These are phyloP conservation scores for Tyto alba DNA, from an alignment of 2,113 vertebrate genomes.

Conservation along the genomic window DNA sequence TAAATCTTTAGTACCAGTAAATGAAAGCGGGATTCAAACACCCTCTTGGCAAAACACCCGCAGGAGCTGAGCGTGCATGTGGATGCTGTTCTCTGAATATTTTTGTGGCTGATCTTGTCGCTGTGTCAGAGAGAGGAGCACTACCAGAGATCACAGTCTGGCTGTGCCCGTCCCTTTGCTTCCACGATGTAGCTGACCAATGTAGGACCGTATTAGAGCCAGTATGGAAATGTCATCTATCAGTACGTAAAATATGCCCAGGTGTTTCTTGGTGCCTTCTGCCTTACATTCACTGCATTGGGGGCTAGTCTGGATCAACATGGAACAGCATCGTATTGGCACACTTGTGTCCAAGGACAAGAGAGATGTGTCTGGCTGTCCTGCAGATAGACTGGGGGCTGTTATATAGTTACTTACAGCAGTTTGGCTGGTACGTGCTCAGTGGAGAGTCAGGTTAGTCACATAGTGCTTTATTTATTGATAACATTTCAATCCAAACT, in stretches of 20 bases:
- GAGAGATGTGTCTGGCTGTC: background rate
- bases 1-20: background rate
- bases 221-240: background rate
- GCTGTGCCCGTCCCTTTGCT: background rate
- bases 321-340: background rate
- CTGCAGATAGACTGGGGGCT: background rate
- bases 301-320: background rate
- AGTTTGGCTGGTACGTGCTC: conserved; percentile 24
- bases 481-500: conserved; percentile 8
- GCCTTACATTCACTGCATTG: background rate
- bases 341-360: background rate
- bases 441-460: conserved; percentile 8
- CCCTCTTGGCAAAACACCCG: background rate
- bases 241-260: background rate
- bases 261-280: background rate
- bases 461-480: conserved; percentile 19
- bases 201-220: background rate
- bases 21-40: background rate
- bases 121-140: background rate
- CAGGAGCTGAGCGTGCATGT: background rate
- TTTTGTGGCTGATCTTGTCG: background rate
- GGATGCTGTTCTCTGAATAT: background rate
- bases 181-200: background rate
- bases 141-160: background rate
- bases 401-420: background rate